Evolutionary conservation across 1,140 invertebrate genomes (phyloP).

Genomic region (Drosophila elegans): DNA sequence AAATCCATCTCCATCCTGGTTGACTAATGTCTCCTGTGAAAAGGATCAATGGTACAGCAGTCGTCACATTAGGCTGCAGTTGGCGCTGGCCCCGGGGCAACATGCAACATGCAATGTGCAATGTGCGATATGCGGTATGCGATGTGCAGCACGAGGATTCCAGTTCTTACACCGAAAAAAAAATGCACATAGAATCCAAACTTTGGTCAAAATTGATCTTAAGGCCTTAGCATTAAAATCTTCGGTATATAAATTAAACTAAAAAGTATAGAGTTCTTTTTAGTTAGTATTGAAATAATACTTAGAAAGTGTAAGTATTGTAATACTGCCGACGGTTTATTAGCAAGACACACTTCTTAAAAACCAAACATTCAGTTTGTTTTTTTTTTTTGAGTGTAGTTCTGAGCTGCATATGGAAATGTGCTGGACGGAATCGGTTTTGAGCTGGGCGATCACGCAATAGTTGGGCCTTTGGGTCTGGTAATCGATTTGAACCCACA

Average conservation of each 20-base stretch:
- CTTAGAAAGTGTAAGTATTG: too few relatives aligned
- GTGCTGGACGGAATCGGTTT: slow-evolving; percentile 5
- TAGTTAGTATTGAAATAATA: too few relatives aligned
- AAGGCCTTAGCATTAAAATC: too few relatives aligned
- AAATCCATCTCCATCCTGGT: not conserved
- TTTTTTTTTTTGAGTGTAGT: too few relatives aligned
- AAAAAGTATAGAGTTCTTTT: too few relatives aligned
- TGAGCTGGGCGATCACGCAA: slow-evolving; percentile 56
- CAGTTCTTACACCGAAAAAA: not conserved
- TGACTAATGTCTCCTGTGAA: slow-evolving; percentile 34
- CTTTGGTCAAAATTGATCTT: too few relatives aligned
- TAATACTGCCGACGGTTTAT: too few relatives aligned
- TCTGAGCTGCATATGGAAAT: slow-evolving; percentile 14
- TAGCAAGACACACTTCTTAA: too few relatives aligned
- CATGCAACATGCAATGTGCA: slow-evolving; percentile 51
- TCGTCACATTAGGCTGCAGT: slow-evolving; percentile 73
- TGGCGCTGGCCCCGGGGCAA: slow-evolving; percentile 59
- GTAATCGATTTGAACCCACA: slow-evolving; percentile 78
- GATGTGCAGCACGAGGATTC: slow-evolving; percentile 29
- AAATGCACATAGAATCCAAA: too few relatives aligned
- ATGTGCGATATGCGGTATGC: slow-evolving; percentile 24
- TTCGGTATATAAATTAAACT: too few relatives aligned
- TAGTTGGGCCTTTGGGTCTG: slow-evolving; percentile 27
- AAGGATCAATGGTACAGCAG: slow-evolving; percentile 65
- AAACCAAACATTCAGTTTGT: too few relatives aligned